Percentiles rank a stretch among this genome's conserved stretches.
Evolutionary conservation across 2,113 vertebrate species (phyloP).

Genomic region (Oreochromis aureus): DNA sequence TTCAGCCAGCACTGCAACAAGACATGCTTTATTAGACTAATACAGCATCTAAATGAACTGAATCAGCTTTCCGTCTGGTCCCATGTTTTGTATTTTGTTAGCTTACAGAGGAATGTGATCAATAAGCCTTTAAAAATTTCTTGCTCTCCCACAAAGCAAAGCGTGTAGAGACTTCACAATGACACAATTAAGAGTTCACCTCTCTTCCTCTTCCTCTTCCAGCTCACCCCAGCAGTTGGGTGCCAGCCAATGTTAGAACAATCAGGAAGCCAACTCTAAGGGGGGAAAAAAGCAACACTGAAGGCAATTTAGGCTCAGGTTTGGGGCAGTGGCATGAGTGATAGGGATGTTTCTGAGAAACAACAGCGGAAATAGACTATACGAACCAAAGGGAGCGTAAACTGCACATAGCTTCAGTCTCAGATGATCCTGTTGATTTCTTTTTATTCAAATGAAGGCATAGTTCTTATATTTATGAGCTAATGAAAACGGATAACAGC

Average conservation of each 20-base stretch:
- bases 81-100: background rate
- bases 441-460: background rate
- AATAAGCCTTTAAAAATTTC: background rate
- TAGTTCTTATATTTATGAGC: background rate
- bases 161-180: background rate
- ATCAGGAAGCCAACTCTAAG: background rate
- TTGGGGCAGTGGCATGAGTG: background rate
- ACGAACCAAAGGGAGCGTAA: background rate
- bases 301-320: background rate
- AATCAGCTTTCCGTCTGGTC: background rate
- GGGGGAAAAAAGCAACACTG: background rate
- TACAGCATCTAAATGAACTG: background rate
- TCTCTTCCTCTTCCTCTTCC: slow-evolving; percentile 18
- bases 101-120: background rate
- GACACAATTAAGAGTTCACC: background rate
- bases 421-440: background rate
- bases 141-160: background rate
- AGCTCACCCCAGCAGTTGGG: background rate
- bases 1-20: slow-evolving; percentile 18
- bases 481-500: background rate
- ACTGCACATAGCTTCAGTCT: background rate
- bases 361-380: background rate
- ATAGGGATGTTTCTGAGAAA: background rate
- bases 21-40: background rate
- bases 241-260: slow-evolving; percentile 7